phyloP scores from a whole-genome alignment of 1,140 invertebrate genomes.

The Pemphigus obesinymphae region DNA sequence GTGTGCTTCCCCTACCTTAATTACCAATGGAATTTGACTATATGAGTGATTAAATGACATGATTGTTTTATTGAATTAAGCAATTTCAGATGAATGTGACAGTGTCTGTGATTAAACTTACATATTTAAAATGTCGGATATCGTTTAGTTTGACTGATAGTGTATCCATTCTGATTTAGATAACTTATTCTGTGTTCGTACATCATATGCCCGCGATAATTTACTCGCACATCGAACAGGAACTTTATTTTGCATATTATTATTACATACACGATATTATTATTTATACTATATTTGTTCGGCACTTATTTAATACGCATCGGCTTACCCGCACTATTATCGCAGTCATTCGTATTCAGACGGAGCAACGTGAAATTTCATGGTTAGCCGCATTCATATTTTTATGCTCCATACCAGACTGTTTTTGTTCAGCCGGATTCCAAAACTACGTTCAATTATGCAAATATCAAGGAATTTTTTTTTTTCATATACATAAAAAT shows the following conservation, averaged over 20 bases:
- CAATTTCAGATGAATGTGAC: no score
- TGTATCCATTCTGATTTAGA: no score
- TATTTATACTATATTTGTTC: not conserved
- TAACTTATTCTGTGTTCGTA: no score
- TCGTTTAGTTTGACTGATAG: no score
- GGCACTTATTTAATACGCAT: not conserved
- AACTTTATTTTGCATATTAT: not conserved
- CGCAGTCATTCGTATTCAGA: conserved; percentile 12
- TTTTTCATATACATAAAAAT: conserved; percentile 13
- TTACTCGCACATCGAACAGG: not conserved
- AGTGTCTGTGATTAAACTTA: no score
- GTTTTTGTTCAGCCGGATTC: not conserved
- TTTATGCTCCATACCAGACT: conserved; percentile 10
- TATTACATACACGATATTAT: no score
- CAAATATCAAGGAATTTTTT: not conserved
- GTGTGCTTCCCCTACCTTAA: no score
- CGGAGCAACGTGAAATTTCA: not conserved
- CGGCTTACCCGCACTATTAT: not conserved
- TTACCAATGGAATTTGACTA: no score
- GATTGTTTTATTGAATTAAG: no score
- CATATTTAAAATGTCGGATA: no score
- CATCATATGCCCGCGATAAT: no score
- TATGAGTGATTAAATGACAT: no score
- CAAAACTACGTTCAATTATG: conserved; percentile 23
- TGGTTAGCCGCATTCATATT: conserved; percentile 12